phyloP scores from a whole-genome alignment of 2,797 vertebrate species.

The Rachycentron canadum region DNA sequence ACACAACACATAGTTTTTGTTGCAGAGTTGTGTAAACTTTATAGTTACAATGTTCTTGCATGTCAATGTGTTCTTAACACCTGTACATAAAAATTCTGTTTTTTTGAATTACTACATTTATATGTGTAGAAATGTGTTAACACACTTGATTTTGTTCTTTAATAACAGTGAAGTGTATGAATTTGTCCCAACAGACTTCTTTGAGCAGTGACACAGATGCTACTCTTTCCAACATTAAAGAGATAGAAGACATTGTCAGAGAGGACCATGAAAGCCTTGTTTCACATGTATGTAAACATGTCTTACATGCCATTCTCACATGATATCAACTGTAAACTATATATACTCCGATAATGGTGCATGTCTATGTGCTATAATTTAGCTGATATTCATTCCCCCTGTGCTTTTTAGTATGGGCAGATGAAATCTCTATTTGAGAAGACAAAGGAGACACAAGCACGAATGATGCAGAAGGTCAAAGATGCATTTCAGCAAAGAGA shows the following conservation, averaged over 20 bases:
- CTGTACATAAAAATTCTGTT: not conserved
- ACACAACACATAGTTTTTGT: not conserved
- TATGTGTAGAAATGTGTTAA: not conserved
- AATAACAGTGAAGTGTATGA: not conserved
- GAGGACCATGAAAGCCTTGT: constrained; percentile 78
- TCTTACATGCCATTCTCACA: not conserved
- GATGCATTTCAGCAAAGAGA: constrained; percentile 82
- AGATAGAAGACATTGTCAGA: constrained; percentile 62
- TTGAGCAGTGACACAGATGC: constrained; percentile 72
- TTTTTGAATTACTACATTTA: not conserved
- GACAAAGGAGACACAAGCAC: constrained; percentile 74
- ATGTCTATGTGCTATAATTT: not conserved
- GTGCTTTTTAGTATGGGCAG: constrained; percentile 73
- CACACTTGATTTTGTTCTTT: not conserved
- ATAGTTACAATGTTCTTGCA: not conserved
- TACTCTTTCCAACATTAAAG: constrained; percentile 74
- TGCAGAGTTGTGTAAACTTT: not conserved
- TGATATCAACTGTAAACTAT: not conserved
- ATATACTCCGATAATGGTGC: not conserved
- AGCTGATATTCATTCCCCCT: constrained; percentile 2
- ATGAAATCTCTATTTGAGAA: constrained; percentile 77
- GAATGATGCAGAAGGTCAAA: constrained; percentile 81
- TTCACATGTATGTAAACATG: constrained; percentile 74
- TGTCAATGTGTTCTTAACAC: not conserved
- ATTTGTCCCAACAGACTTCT: constrained; percentile 64